A percentile compares a stretch with the other conserved stretches of the same genome.
Evolutionary conservation across 2,797 vertebrate species (phyloP).

Genomic region (Bovichtus variegatus): DNA sequence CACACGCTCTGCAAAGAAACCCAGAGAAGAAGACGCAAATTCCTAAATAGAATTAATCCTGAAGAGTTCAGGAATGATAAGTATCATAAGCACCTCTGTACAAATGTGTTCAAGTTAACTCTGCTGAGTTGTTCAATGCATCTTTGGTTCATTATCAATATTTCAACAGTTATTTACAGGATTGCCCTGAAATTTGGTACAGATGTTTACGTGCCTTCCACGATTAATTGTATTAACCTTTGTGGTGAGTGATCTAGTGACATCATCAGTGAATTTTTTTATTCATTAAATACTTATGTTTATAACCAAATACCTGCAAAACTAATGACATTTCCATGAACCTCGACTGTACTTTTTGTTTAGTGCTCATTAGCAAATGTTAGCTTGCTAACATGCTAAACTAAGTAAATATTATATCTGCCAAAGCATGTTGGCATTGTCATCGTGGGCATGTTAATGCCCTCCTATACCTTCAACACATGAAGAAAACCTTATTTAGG

Average conservation of each 20-base stretch:
- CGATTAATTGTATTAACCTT: background rate
- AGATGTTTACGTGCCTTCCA: fast-evolving
- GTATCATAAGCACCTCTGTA: too few species aligned
- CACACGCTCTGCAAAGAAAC: too few species aligned
- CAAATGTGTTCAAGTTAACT: too few species aligned
- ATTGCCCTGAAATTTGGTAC: background rate
- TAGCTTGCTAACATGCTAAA: background rate
- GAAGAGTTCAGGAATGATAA: too few species aligned
- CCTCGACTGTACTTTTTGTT: background rate
- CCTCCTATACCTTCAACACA: background rate
- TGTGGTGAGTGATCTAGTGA: background rate
- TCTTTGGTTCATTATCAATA: background rate
- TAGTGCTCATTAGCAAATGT: background rate
- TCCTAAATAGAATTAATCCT: too few species aligned
- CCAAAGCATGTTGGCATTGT: background rate
- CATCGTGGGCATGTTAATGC: background rate
- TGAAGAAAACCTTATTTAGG: background rate
- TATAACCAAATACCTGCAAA: background rate
- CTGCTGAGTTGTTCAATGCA: too few species aligned
- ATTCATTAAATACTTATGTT: background rate
- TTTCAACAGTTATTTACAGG: background rate
- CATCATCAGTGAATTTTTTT: background rate
- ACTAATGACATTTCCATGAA: background rate
- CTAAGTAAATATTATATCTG: background rate
- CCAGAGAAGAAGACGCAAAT: too few species aligned